Conservation (phyloP, 1,140 invertebrate genomes). For the Scaptomyza graminum region DNA sequence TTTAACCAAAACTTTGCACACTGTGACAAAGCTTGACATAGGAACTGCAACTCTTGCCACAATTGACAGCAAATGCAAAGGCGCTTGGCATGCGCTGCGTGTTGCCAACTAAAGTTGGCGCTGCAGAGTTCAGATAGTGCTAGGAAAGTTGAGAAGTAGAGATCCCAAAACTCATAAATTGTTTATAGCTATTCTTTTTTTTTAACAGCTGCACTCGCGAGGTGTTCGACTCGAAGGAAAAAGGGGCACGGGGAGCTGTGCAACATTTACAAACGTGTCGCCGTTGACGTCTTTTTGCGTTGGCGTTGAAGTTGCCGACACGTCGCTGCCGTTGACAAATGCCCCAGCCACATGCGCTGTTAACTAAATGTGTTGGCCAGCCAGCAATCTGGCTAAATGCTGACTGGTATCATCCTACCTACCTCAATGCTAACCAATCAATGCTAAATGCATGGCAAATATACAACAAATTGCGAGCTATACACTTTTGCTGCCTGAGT, state of each 20-base stretch:
- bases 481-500: not conserved
- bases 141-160: slow-evolving; percentile 30
- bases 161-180: slow-evolving; percentile 80
- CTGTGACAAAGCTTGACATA: not conserved
- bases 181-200: slow-evolving; percentile 59
- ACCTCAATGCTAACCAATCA: slow-evolving; percentile 59
- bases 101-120: slow-evolving; percentile 29
- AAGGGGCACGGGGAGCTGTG: not conserved
- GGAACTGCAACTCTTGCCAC: slow-evolving; percentile 36
- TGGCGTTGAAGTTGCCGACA: slow-evolving; percentile 79
- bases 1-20: not conserved
- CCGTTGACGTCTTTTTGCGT: slow-evolving; percentile 53
- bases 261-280: slow-evolving; percentile 61
- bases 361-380: slow-evolving; percentile 65
- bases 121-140: not conserved
- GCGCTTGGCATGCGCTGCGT: slow-evolving; percentile 77
- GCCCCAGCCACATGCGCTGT: slow-evolving; percentile 74
- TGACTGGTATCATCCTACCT: slow-evolving; percentile 50
- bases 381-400: slow-evolving; percentile 14
- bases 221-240: not conserved
- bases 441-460: slow-evolving; percentile 57
- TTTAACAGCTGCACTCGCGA: slow-evolving; percentile 10
- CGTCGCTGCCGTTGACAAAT: slow-evolving; percentile 77
- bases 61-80: slow-evolving; percentile 79
- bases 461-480: slow-evolving; percentile 40